Conservation (phyloP, 2,797 vertebrate genomes). For the Sebastes reedi region DNA sequence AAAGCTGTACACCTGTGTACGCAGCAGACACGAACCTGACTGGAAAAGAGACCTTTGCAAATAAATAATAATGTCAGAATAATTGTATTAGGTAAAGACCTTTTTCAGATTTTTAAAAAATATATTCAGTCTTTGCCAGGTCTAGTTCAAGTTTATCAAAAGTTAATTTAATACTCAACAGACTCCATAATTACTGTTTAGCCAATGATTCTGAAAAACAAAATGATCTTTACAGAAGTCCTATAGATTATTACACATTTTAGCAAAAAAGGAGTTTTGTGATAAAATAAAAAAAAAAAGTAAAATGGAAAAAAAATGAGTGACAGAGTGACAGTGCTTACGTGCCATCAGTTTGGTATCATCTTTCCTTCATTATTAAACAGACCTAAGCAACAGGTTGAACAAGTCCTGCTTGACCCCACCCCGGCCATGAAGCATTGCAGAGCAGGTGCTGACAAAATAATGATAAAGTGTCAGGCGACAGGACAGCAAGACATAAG, state of each 20-base stretch:
- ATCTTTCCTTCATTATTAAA: too few relatives aligned
- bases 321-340: background rate
- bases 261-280: background rate
- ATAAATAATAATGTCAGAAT: background rate
- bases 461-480: background rate
- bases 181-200: background rate
- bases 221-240: background rate
- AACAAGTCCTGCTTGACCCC: background rate
- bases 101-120: background rate
- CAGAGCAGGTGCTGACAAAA: background rate
- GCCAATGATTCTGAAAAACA: background rate
- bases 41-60: background rate
- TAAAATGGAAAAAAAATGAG: background rate
- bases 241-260: background rate
- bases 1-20: background rate
- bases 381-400: conserved; percentile 11
- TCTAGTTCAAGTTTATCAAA: background rate
- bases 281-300: background rate
- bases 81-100: background rate
- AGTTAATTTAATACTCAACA: background rate
- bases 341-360: too few relatives aligned
- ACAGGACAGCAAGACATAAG: background rate
- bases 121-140: background rate
- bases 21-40: background rate
- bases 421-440: fast-evolving